phyloP scores from a whole-genome alignment of 92 coral and sea anemone species.

The Parazoanthus swiftii region DNA sequence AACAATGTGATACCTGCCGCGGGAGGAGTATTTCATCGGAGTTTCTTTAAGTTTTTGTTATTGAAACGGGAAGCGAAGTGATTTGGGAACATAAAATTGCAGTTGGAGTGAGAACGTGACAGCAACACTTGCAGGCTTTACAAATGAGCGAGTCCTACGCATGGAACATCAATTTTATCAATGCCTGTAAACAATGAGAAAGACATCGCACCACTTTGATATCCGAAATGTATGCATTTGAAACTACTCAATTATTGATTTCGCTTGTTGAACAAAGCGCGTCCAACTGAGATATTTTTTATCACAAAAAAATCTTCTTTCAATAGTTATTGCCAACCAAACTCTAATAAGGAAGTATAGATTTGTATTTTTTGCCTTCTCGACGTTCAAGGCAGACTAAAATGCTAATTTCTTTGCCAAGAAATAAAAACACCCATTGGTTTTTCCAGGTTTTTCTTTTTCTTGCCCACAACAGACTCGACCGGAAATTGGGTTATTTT shows the following conservation, averaged over 20 bases:
- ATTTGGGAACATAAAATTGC: neutral
- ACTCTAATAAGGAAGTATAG: neutral
- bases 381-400: neutral
- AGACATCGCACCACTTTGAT: slow-evolving; percentile 36
- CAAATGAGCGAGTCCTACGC: neutral
- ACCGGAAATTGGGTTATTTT: slow-evolving; percentile 40
- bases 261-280: slow-evolving; percentile 42
- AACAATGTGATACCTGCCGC: slow-evolving; percentile 37
- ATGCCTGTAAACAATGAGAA: slow-evolving; percentile 22
- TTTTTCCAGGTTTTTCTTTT: neutral
- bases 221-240: slow-evolving; percentile 54
- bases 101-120: slow-evolving; percentile 2
- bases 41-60: neutral
- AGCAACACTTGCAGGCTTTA: neutral
- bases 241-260: slow-evolving; percentile 59
- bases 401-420: neutral
- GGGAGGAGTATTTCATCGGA: slow-evolving; percentile 21
- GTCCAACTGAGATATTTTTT: slow-evolving; percentile 37
- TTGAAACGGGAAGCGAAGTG: neutral
- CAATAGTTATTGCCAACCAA: neutral
- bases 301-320: neutral
- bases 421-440: neutral
- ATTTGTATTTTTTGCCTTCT: neutral
- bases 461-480: slow-evolving; percentile 11
- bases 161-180: slow-evolving; percentile 17